Evolutionary conservation across 30 jellyfish, hydroid and myxozoan species (phyloP).

Genomic region (Cassiopea andromeda): DNA sequence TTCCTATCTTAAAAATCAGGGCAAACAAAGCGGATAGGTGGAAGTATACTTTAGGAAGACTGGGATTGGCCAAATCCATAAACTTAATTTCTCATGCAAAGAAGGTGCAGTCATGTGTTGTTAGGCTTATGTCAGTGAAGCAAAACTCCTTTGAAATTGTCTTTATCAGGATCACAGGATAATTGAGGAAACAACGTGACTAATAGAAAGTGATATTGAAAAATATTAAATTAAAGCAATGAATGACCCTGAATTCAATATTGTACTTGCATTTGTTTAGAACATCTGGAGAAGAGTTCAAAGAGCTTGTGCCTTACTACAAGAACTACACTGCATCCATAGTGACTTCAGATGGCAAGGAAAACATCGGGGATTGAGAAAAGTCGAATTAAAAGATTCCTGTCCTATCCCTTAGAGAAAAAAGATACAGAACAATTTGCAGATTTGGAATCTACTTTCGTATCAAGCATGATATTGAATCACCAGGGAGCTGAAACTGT

Average conservation of each 20-base stretch:
- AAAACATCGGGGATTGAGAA: conserved; percentile 17
- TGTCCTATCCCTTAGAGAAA: not conserved
- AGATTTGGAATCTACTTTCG: not conserved
- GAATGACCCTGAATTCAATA: not conserved
- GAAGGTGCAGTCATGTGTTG: not conserved
- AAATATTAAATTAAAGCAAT: not conserved
- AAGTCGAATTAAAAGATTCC: not conserved
- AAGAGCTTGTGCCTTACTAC: not conserved
- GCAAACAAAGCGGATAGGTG: no score
- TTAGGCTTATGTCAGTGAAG: not conserved
- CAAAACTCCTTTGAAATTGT: not conserved
- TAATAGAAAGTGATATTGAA: not conserved
- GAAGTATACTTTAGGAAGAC: no score
- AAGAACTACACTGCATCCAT: not conserved
- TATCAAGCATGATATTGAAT: not conserved
- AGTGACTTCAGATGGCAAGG: not conserved
- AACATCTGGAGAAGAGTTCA: conserved; percentile 40
- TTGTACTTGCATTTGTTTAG: conserved; percentile 12
- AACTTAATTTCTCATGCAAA: not conserved
- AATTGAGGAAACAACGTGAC: not conserved
- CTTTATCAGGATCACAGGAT: not conserved
- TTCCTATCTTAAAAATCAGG: not conserved
- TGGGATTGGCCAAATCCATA: not conserved
- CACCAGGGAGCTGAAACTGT: not conserved
- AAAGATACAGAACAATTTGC: not conserved